A percentile compares a stretch with the other conserved stretches of the same genome.
phyloP scores from a whole-genome alignment of 2,113 vertebrate species.

The Podiceps cristatus region DNA sequence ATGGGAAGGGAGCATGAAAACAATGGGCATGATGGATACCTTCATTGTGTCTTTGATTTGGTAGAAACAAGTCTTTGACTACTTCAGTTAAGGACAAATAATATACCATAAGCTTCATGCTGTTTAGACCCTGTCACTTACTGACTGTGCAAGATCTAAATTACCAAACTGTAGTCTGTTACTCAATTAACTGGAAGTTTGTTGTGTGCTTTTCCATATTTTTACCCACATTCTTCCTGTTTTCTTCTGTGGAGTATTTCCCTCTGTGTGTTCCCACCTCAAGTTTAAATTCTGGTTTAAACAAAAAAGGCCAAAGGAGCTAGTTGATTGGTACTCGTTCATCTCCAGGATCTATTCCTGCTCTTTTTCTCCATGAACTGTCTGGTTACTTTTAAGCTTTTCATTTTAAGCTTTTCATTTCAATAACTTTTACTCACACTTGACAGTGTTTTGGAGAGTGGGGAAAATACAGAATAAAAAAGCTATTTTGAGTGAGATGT shows the following conservation, averaged over 20 bases:
- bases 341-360: background rate
- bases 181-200: background rate
- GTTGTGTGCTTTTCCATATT: background rate
- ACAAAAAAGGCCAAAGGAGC: background rate
- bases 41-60: background rate
- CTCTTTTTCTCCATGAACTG: background rate
- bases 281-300: background rate
- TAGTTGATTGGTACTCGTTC: background rate
- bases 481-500: background rate
- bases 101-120: background rate
- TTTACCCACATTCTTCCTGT: background rate
- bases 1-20: background rate
- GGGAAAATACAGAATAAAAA: background rate
- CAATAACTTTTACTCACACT: background rate
- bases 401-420: background rate
- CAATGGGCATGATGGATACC: background rate
- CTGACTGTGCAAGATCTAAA: background rate
- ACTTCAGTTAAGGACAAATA: background rate
- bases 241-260: background rate
- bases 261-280: rapidly evolving
- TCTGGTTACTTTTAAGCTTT: background rate
- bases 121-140: background rate
- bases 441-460: background rate
- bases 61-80: background rate
- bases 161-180: background rate